phyloP scores from a whole-genome alignment of 2,797 vertebrate genomes.

The Falco berigora region DNA sequence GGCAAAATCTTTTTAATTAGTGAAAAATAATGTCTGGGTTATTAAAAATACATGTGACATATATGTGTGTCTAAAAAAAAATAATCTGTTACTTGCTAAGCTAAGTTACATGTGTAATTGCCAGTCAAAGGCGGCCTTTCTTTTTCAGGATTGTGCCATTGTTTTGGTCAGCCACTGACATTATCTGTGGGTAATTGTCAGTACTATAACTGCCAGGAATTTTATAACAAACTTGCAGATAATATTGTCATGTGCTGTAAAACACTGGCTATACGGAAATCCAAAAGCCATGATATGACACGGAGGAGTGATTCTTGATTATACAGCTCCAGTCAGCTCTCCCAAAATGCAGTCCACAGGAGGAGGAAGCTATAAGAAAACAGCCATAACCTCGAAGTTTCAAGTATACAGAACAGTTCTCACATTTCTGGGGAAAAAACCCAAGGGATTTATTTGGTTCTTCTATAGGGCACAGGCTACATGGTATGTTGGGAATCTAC shows the following conservation, averaged over 20 bases:
- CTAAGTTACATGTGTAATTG: not conserved
- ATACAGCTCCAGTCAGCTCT: not conserved
- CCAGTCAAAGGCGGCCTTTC: not conserved
- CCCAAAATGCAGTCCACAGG: not conserved
- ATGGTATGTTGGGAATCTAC: fast-evolving
- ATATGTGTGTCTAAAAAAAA: not conserved
- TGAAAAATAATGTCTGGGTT: constrained; percentile 52
- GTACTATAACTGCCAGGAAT: not conserved
- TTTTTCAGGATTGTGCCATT: not conserved
- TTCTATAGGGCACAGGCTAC: not conserved
- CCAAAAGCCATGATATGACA: not conserved
- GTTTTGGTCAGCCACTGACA: not conserved
- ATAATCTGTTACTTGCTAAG: not conserved
- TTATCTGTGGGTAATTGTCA: not conserved
- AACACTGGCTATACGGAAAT: not conserved
- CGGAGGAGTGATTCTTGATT: not conserved
- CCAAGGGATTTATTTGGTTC: not conserved
- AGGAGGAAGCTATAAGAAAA: not conserved
- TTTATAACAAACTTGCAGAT: not conserved
- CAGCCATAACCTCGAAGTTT: not conserved
- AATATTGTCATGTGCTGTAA: not conserved
- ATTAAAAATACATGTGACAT: constrained; percentile 70
- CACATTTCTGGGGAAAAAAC: not conserved
- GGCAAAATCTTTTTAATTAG: constrained; percentile 26
- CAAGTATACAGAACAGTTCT: not conserved